Conservation (phyloP, 2,113 vertebrate species). For the Hypanus sabinus region DNA sequence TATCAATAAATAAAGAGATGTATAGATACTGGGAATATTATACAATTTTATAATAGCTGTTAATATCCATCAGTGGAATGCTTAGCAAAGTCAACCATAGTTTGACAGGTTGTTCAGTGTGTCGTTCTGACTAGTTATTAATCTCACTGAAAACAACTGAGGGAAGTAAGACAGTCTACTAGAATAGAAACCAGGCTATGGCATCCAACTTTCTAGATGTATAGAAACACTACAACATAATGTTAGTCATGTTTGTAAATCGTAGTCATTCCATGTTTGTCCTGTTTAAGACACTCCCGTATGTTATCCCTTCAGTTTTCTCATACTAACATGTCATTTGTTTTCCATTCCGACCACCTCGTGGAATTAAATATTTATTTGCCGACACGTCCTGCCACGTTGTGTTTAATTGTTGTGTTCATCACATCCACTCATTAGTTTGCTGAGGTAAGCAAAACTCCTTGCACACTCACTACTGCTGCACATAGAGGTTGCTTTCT, state of each 20-base stretch:
- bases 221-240: not conserved
- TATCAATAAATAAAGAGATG: too few relatives aligned
- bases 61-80: not conserved
- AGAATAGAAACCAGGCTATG: not conserved
- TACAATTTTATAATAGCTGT: not conserved
- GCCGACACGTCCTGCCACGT: conserved; percentile 27
- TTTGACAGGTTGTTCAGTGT: not conserved
- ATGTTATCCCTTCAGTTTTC: not conserved
- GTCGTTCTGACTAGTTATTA: not conserved
- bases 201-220: not conserved
- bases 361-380: conserved; percentile 36
- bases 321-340: conserved; percentile 36
- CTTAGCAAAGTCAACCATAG: not conserved
- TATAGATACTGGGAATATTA: not conserved
- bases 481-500: not conserved
- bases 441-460: conserved; percentile 30
- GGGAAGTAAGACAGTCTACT: too few relatives aligned
- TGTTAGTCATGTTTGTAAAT: not conserved
- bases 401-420: conserved; percentile 38
- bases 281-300: not conserved
- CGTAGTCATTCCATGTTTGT: conserved; percentile 28
- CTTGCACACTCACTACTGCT: not conserved
- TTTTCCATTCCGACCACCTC: conserved; percentile 35
- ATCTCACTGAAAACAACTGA: not conserved
- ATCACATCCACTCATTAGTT: conserved; percentile 24